A percentile compares a stretch with the other conserved stretches of the same genome.
Conservation (phyloP, 2,797 vertebrate species). For the Pampus argenteus region DNA sequence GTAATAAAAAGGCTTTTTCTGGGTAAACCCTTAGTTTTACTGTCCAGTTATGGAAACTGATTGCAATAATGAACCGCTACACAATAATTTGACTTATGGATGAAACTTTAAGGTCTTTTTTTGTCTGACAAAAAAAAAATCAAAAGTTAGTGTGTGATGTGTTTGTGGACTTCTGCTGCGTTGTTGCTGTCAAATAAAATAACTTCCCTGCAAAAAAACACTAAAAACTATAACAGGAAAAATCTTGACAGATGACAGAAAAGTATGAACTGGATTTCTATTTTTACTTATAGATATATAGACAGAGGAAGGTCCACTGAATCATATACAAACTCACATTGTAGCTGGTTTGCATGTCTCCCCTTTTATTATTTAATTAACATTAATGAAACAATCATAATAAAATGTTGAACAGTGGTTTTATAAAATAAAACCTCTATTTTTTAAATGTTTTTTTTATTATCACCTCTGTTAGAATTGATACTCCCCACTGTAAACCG, state of each 20-base stretch:
- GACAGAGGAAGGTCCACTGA: too few relatives aligned
- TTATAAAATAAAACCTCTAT: not conserved
- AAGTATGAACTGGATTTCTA: too few relatives aligned
- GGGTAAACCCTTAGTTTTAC: too few relatives aligned
- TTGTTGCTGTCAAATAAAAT: not conserved
- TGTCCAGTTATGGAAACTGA: too few relatives aligned
- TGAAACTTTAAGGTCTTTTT: too few relatives aligned
- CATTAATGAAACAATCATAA: not conserved
- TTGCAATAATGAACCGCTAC: too few relatives aligned
- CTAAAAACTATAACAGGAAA: not conserved
- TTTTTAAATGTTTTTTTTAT: slow-evolving; percentile 15
- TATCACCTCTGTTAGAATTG: slow-evolving; percentile 84
- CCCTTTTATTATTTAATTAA: not conserved
- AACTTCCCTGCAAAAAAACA: too few relatives aligned
- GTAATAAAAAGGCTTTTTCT: not conserved
- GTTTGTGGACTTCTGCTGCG: not conserved
- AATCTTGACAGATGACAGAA: not conserved
- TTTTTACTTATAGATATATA: too few relatives aligned
- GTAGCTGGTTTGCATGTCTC: too few relatives aligned
- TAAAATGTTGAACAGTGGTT: not conserved
- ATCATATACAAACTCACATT: too few relatives aligned
- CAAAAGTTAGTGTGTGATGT: not conserved
- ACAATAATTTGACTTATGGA: too few relatives aligned
- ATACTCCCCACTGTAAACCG: slow-evolving; percentile 65
- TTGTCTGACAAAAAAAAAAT: not conserved